Evolutionary conservation across 2,113 vertebrate genomes (phyloP), one percentile per base, ranked within the genome.

Genomic region (Astur gentilis): DNA sequence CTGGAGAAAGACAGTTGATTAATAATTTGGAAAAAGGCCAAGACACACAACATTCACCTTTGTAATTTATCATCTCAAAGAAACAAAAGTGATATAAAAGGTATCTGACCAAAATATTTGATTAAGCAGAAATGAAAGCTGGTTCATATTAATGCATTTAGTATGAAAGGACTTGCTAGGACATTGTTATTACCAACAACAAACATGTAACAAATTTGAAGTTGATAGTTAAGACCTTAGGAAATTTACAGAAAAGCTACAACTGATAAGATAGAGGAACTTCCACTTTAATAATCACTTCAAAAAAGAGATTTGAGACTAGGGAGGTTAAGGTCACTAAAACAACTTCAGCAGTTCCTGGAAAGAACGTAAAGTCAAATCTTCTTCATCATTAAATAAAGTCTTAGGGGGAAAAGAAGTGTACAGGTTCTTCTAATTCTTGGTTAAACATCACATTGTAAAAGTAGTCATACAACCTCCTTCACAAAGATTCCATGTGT

Each of bases 1-100:
- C 66, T 54, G 61, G 45, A 91, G 61, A 83, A 87, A 55, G 55
- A 18, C 7, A 52, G 76, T 83, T 91, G 76, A 89, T 91, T 89
- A 92, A 93, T 90, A 83, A 83, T 96, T 88, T 90, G 85, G 93
- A 62, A 91, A 31, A 88, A 90, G 26, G 36, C 87, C 95, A 97
- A 80, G 62, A 49, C 44, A 85, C 25, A 47, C 38, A 66, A 27
- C 42, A 27, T 85, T 85, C 76, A 90, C 22, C 62, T 87, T 78
- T 57, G 49, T 64, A 55, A 93, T 95, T 92, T 87, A 44, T 69
- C 36, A 13, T 58, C 44, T 94, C 45, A 66, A 79, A 71, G 83
- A 89, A 96, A 70, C 10, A 60, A 31, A 80, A 85, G 29, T 2
- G 0, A 20, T 84, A 61, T 14, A n/a, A 71, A 76, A 76, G 5